Conservation (phyloP, 2,797 vertebrate species). For the Hybognathus amarus region DNA sequence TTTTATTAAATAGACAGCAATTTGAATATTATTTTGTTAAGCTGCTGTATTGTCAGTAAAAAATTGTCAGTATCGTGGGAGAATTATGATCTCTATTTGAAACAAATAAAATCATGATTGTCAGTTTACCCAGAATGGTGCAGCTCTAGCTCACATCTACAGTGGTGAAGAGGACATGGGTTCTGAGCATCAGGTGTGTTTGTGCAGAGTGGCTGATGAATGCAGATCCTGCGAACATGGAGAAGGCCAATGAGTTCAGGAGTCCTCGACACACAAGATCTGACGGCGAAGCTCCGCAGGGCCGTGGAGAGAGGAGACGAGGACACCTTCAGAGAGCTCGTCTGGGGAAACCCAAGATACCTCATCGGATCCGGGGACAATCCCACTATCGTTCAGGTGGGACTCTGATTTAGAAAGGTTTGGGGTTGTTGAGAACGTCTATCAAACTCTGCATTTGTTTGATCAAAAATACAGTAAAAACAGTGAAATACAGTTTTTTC, state of each 20-base stretch:
- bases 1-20: too few species aligned
- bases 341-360: conserved; percentile 87
- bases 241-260: conserved; percentile 84
- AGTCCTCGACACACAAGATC: conserved; percentile 84
- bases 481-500: not conserved
- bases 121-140: too few species aligned
- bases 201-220: conserved; percentile 73
- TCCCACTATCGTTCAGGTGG: conserved; percentile 85
- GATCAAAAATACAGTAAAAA: not conserved
- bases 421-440: not conserved
- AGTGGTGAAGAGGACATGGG: too few species aligned
- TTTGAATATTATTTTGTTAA: too few species aligned
- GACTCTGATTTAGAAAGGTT: not conserved
- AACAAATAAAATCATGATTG: too few species aligned
- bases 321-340: conserved; percentile 75
- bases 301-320: conserved; percentile 82
- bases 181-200: not conserved
- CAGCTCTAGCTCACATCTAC: too few species aligned
- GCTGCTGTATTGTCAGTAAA: too few species aligned
- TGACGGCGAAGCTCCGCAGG: conserved; percentile 83
- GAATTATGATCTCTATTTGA: too few species aligned
- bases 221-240: conserved; percentile 73
- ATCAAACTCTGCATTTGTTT: not conserved
- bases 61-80: too few species aligned
- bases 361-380: conserved; percentile 89